Percentiles rank a stretch among this genome's conserved stretches.
phyloP scores from a whole-genome alignment of 2,888 invertebrate genomes.

The Mesodorylaimus sp. region DNA sequence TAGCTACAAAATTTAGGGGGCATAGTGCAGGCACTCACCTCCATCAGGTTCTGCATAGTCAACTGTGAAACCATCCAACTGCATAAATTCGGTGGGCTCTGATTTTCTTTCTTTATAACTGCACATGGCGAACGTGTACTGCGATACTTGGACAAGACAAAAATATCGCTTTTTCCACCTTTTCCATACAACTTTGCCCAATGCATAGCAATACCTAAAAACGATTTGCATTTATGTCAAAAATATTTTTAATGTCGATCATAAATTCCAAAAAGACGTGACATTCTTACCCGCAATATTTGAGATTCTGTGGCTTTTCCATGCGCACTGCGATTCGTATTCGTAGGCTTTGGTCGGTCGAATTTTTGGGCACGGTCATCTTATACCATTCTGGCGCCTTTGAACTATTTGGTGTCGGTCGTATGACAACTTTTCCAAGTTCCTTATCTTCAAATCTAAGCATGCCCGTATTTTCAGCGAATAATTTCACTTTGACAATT shows the following conservation, averaged over 20 bases:
- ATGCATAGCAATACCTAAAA: conserved; percentile 35
- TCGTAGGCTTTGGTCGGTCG: conserved; percentile 78
- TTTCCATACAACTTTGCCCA: conserved; percentile 85
- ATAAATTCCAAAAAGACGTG: too few species aligned
- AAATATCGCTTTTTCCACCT: conserved; percentile 98
- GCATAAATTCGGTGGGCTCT: conserved; percentile 98
- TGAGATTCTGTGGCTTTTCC: conserved; percentile 97
- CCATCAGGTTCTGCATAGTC: conserved; percentile 83
- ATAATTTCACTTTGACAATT: conserved; percentile 87
- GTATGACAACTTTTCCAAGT: conserved; percentile 54
- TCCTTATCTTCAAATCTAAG: conserved; percentile 97
- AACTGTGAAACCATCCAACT: conserved; percentile 94
- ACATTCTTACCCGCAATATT: conserved; percentile 91
- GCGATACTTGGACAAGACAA: conserved; percentile 94
- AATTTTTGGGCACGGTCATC: conserved; percentile 82
- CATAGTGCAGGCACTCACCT: conserved; percentile 42
- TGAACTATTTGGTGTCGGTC: conserved; percentile 43
- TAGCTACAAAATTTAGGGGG: neutral
- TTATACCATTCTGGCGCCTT: conserved; percentile 70
- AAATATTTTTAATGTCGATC: too few species aligned
- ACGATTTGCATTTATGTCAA: conserved; percentile 54
- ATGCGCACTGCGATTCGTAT: conserved; percentile 94
- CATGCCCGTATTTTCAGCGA: conserved; percentile 91
- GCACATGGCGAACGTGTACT: conserved; percentile 99
- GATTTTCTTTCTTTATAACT: conserved; percentile 97